Percentiles rank a stretch among this genome's conserved stretches.
phyloP scores from a whole-genome alignment of 1,140 invertebrate genomes.

The Ectropis grisescens region DNA sequence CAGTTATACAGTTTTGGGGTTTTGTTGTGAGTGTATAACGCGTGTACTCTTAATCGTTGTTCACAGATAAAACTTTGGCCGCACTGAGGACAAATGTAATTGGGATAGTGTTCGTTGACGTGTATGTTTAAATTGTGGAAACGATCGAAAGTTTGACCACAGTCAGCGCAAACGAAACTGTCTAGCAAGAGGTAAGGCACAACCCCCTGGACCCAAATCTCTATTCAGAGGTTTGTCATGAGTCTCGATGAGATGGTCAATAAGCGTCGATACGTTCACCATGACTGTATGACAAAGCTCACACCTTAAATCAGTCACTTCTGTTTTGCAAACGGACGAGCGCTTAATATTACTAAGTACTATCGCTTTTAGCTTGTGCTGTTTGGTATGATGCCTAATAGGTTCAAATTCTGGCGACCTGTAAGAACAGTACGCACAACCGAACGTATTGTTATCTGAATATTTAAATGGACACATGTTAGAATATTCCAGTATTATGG shows the following conservation, averaged over 20 bases:
- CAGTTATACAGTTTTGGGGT: conserved; percentile 30
- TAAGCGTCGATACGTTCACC: conserved; percentile 19
- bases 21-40: conserved; percentile 31
- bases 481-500: conserved; percentile 44
- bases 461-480: conserved; percentile 52
- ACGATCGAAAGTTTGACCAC: conserved; percentile 34
- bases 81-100: conserved; percentile 53
- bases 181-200: conserved; percentile 36
- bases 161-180: conserved; percentile 36
- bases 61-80: conserved; percentile 51
- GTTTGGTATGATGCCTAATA: conserved; percentile 24
- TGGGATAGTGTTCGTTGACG: too few relatives aligned
- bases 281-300: conserved; percentile 27
- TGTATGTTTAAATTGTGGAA: conserved; percentile 52
- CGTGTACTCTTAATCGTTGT: conserved; percentile 41
- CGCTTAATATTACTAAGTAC: conserved; percentile 24
- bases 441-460: conserved; percentile 39
- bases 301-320: conserved; percentile 37
- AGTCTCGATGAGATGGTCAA: conserved; percentile 9
- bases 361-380: conserved; percentile 32
- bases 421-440: conserved; percentile 38
- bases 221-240: conserved; percentile 37
- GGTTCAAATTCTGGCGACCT: conserved; percentile 37
- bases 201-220: conserved; percentile 33
- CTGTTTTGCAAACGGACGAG: conserved; percentile 35